Conservation (phyloP, 2,888 invertebrate species). For the Hirtodrosophila confusa region DNA sequence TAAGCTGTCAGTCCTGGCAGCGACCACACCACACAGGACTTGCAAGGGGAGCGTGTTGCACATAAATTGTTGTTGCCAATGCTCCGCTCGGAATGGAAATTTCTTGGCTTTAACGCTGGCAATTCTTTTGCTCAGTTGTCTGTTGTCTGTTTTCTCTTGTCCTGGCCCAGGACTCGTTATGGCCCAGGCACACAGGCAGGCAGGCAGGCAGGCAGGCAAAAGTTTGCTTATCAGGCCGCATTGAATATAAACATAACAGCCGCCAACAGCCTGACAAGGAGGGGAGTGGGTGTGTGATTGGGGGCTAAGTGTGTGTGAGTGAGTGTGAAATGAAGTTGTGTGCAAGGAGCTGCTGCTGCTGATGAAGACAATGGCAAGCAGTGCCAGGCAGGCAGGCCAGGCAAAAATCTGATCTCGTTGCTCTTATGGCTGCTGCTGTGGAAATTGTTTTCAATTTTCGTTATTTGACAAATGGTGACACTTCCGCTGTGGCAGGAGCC, state of each 20-base stretch:
- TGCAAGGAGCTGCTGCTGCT: slow-evolving; percentile 39
- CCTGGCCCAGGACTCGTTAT: slow-evolving; percentile 38
- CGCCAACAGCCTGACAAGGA: not conserved
- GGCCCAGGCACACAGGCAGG: slow-evolving; percentile 17
- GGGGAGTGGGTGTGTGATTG: too few species aligned
- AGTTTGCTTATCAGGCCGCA: slow-evolving; percentile 64
- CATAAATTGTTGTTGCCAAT: slow-evolving; percentile 46
- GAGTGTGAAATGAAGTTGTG: slow-evolving; percentile 64
- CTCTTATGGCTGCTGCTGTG: slow-evolving; percentile 44
- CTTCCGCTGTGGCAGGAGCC: slow-evolving; percentile 74
- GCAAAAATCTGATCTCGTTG: slow-evolving; percentile 42
- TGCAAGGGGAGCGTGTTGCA: slow-evolving; percentile 23
- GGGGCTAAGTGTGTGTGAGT: slow-evolving; percentile 10
- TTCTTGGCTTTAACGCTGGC: slow-evolving; percentile 46
- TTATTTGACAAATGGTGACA: slow-evolving; percentile 83
- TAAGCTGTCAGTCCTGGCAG: slow-evolving; percentile 66
- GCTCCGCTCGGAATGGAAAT: slow-evolving; percentile 41
- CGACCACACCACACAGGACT: slow-evolving; percentile 16
- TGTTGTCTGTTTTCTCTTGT: slow-evolving; percentile 3
- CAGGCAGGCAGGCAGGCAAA: slow-evolving; percentile 34
- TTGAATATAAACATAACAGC: slow-evolving; percentile 54
- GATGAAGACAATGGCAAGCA: slow-evolving; percentile 55
- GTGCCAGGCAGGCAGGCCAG: slow-evolving; percentile 1
- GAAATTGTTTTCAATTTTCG: slow-evolving; percentile 83
- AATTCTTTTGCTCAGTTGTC: slow-evolving; percentile 17